Evolutionary conservation across 2,888 invertebrate species (phyloP).

Genomic region (Tetranychus piercei): DNA sequence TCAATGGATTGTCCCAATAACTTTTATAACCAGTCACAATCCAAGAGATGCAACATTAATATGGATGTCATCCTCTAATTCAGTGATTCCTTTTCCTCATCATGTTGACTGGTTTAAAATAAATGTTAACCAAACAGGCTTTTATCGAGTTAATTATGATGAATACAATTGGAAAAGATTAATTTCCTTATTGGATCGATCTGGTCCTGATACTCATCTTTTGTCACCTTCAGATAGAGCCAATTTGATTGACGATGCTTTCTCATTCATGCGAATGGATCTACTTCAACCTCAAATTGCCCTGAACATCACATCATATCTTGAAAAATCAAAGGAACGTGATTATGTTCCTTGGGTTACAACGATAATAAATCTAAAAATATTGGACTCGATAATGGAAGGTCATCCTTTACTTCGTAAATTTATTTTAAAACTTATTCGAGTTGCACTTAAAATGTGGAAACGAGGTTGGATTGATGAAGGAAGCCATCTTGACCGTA

Average conservation of each 20-base stretch:
- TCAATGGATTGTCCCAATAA: slow-evolving; percentile 67
- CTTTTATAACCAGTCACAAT: slow-evolving; percentile 43
- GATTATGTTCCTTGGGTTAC: slow-evolving; percentile 71
- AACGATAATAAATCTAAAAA: slow-evolving; percentile 51
- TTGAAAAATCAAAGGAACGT: slow-evolving; percentile 43
- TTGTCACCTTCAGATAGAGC: slow-evolving; percentile 50
- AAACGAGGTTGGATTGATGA: slow-evolving; percentile 45
- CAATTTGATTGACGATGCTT: slow-evolving; percentile 59
- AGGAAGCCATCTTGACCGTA: slow-evolving; percentile 47
- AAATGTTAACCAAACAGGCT: slow-evolving; percentile 62
- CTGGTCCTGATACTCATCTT: slow-evolving; percentile 20
- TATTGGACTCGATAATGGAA: slow-evolving; percentile 52
- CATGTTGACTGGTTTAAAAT: slow-evolving; percentile 54
- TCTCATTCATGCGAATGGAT: slow-evolving; percentile 56
- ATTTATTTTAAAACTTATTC: slow-evolving; percentile 40
- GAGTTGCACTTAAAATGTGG: slow-evolving; percentile 36
- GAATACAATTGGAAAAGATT: slow-evolving; percentile 48
- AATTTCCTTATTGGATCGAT: slow-evolving; percentile 39
- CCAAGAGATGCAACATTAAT: slow-evolving; percentile 29
- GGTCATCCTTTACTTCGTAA: slow-evolving; percentile 43
- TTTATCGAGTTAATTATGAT: slow-evolving; percentile 60
- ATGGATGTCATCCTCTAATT: slow-evolving; percentile 32
- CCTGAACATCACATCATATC: slow-evolving; percentile 57
- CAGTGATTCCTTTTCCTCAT: slow-evolving; percentile 13
- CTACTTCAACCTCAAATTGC: slow-evolving; percentile 49